Evolutionary conservation across 2,113 vertebrate genomes (phyloP).

Genomic region (Ammodytes marinus): DNA sequence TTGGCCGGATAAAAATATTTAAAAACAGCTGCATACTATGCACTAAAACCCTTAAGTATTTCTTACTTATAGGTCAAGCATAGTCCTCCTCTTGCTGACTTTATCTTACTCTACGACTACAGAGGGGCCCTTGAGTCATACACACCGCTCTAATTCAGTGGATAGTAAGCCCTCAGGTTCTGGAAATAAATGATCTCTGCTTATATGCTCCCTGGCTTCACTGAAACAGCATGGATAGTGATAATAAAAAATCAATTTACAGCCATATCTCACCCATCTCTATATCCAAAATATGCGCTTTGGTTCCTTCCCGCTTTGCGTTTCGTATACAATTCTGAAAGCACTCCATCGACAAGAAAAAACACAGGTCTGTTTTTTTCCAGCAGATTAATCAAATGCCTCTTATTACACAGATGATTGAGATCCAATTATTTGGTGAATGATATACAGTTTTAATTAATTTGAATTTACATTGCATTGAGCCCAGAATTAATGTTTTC

Average conservation of each 20-base stretch:
- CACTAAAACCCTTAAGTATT: too few relatives aligned
- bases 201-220: conserved; percentile 37
- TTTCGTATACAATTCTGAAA: conserved; percentile 39
- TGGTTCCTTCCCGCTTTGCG: conserved; percentile 39
- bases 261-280: conserved; percentile 32
- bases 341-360: conserved; percentile 21
- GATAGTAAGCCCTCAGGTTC: conserved; percentile 38
- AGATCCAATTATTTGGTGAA: conserved; percentile 76
- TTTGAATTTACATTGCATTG: conserved; percentile 72
- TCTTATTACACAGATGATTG: conserved; percentile 82
- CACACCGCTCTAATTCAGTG: conserved; percentile 29
- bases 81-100: conserved; percentile 6
- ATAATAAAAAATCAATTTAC: conserved; percentile 31
- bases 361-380: conserved; percentile 39
- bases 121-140: conserved; percentile 23
- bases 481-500: conserved; percentile 59
- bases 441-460: conserved; percentile 78
- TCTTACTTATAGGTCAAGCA: conserved; percentile 28
- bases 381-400: conserved; percentile 71
- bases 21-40: too few relatives aligned
- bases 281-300: conserved; percentile 49
- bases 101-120: background rate
- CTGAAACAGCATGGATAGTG: conserved; percentile 25
- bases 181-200: conserved; percentile 52
- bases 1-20: too few relatives aligned